A percentile compares a stretch with the other conserved stretches of the same genome.
Conservation (phyloP, 2,113 vertebrate species). For the Crotalus viridis region DNA sequence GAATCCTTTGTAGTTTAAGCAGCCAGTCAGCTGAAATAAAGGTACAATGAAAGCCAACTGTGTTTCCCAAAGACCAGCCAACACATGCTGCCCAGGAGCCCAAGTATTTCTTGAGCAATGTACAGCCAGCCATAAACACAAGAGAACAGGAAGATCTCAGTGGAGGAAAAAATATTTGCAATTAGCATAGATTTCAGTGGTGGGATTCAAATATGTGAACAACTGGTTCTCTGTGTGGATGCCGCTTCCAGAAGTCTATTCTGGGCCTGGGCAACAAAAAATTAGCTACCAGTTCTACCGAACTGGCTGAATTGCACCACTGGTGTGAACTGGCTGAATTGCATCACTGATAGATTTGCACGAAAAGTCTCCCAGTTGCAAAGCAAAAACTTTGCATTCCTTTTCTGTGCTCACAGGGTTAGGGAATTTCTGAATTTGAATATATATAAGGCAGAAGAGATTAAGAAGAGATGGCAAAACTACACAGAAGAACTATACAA, state of each 20-base stretch:
- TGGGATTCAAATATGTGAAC: no score
- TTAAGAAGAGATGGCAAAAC: no score
- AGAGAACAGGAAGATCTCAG: not conserved
- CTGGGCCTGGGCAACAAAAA: no score
- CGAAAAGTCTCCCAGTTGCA: not conserved
- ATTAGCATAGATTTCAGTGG: not conserved
- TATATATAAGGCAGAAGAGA: no score
- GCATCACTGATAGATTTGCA: not conserved
- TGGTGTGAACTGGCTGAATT: no score
- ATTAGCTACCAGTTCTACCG: no score
- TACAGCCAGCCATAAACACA: conserved; percentile 4
- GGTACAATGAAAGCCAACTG: not conserved
- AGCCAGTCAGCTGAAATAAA: conserved; percentile 9
- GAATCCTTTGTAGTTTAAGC: not conserved
- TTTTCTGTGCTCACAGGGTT: not conserved
- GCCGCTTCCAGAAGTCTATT: no score
- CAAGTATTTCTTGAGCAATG: not conserved
- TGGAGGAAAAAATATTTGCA: conserved; percentile 11
- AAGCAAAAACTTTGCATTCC: not conserved
- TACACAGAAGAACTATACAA: no score
- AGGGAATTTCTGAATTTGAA: not conserved
- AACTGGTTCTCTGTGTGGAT: no score
- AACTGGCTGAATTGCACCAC: no score
- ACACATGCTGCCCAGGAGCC: not conserved
- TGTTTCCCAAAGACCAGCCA: not conserved